Evolutionary conservation across 2,888 invertebrate species (phyloP), one percentile per base, ranked within the genome.

Genomic region (Galeopsomyia nigrocyanea): DNA sequence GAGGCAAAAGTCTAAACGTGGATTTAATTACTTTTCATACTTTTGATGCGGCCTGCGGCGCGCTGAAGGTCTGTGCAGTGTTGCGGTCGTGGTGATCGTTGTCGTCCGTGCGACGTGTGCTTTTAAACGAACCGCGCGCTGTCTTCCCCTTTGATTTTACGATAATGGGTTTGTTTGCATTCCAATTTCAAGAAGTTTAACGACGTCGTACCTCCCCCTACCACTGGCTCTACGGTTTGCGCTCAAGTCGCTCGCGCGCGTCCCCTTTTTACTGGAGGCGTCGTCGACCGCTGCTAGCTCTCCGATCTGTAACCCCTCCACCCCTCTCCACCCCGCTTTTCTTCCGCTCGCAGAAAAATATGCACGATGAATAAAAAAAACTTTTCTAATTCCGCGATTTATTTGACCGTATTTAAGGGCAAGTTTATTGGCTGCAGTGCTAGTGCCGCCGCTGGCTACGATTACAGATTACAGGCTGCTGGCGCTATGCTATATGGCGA

Each of bases 1-100:
- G 31, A 19, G 57, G 67, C 68, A 76, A 62, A 75, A 73, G 76
- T 75, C 71, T 73, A 71, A 75, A 81, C 80, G 78, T 74, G 78
- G 68, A 81, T 82, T 81, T 84, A 84, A 84, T 84, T 84, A 83
- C 82, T 82, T 83, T 83, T 81, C 82, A 80, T 83, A 83, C 79
- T 82, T 83, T 82, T 79, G 81, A 81, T 81, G 80, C 71, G 77
- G 78, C 76, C 73, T 77, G 68, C 77, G 79, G 79, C 80, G 79
- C 80, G 81, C 79, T 79, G 82, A 81, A 80, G 79, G 77, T 78
- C 75, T 77, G 78, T 80, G 39, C 81, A 79, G 79, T 26, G 39
- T 81, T 79, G 79, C 78, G 76, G 80, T 76, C 75, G 76, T 76
- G 17, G 17, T 21, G 17, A 62, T 67, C 63, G 21, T 66, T 46